Conservation (phyloP, 2,113 vertebrate genomes). For the Trachemys scripta region DNA sequence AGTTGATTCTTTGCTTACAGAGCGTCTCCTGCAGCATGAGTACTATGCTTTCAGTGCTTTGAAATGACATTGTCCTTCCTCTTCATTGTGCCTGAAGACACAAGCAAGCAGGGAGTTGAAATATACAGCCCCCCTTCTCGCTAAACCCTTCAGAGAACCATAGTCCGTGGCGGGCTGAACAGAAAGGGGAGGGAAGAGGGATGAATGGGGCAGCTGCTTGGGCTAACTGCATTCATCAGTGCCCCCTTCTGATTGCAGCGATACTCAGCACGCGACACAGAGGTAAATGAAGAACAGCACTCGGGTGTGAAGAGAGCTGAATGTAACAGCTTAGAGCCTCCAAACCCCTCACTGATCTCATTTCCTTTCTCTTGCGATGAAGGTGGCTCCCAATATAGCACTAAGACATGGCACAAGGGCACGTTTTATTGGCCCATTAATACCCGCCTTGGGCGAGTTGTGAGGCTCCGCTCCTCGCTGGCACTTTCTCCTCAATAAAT, state of each 20-base stretch:
- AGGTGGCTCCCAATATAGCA: constrained; percentile 48
- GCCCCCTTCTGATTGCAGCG: not conserved
- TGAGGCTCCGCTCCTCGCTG: constrained; percentile 31
- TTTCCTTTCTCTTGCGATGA: constrained; percentile 49
- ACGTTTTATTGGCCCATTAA: not conserved
- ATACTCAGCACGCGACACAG: not conserved
- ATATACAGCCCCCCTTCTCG: fast-evolving
- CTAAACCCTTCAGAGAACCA: not conserved
- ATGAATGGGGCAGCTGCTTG: not conserved
- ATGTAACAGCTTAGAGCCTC: not conserved
- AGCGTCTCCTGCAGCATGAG: not conserved
- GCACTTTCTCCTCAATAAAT: not conserved
- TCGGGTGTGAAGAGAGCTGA: fast-evolving
- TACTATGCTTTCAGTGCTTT: not conserved
- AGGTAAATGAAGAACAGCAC: not conserved
- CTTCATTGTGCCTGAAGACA: constrained; percentile 1
- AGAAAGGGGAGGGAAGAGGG: not conserved
- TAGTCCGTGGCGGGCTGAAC: not conserved
- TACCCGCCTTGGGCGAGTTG: not conserved
- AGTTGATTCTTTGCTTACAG: not conserved
- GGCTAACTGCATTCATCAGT: fast-evolving
- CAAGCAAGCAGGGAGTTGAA: not conserved
- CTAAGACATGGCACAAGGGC: constrained; percentile 20
- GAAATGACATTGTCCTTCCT: not conserved
- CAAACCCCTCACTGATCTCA: not conserved